phyloP scores from a whole-genome alignment of 2,113 vertebrate genomes.

The Neodon shergylaensis region DNA sequence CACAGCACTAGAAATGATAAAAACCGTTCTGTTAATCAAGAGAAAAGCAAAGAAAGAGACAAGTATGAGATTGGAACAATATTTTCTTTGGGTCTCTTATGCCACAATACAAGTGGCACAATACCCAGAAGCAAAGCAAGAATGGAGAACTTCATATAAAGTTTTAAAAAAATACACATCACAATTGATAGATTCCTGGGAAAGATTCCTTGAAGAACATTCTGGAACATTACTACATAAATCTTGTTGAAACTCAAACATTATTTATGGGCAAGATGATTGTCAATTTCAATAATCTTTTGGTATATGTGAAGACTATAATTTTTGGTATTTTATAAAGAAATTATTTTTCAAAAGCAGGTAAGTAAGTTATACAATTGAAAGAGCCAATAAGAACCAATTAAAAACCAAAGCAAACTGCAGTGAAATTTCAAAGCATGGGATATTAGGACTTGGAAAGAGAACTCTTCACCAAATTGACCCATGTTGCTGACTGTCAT shows the following conservation, averaged over 20 bases:
- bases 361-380: constrained; percentile 36
- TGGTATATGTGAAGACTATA: neutral
- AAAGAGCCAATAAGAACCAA: constrained; percentile 50
- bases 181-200: neutral
- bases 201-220: neutral
- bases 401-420: constrained; percentile 55
- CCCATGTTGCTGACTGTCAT: constrained; percentile 51
- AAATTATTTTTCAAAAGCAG: neutral
- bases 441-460: constrained; percentile 42
- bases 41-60: neutral
- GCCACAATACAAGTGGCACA: neutral
- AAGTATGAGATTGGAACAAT: neutral
- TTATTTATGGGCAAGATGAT: neutral
- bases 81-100: neutral
- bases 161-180: neutral
- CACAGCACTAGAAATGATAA: too few species aligned
- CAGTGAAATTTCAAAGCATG: constrained; percentile 49
- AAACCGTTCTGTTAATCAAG: neutral
- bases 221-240: neutral
- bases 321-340: neutral
- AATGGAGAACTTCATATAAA: neutral
- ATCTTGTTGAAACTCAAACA: constrained; percentile 22
- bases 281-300: constrained; percentile 22
- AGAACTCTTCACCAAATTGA: constrained; percentile 61
- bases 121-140: neutral